Conservation (phyloP, 2,888 invertebrate genomes). For the Syrista parreyssii region DNA sequence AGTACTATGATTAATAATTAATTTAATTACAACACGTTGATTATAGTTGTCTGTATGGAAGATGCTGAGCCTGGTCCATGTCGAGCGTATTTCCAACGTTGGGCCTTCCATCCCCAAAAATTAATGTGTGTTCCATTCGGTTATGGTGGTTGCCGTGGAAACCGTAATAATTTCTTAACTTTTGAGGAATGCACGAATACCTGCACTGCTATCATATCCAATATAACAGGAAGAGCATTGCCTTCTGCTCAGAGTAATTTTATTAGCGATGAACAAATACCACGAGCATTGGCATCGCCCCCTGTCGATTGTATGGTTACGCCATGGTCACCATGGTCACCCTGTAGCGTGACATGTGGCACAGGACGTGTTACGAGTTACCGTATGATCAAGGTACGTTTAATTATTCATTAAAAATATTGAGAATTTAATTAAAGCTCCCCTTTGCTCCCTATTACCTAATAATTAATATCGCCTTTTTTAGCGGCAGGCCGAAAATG, state of each 20-base stretch:
- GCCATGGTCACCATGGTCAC: conserved; percentile 86
- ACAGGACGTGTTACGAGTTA: conserved; percentile 75
- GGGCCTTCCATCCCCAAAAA: conserved; percentile 82
- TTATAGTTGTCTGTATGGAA: conserved; percentile 85
- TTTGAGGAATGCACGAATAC: conserved; percentile 80
- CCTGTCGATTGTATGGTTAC: conserved; percentile 78
- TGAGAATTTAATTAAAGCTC: background rate
- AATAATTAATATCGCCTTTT: conserved; percentile 22
- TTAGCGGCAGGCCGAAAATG: conserved; percentile 72
- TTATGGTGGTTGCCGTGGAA: conserved; percentile 92
- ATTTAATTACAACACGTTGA: background rate
- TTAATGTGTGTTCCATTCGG: conserved; percentile 87
- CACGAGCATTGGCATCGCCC: conserved; percentile 13
- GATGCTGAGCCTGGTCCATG: conserved; percentile 86
- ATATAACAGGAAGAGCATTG: background rate
- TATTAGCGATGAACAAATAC: background rate
- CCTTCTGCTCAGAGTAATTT: background rate
- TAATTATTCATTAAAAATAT: background rate
- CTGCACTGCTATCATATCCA: conserved; percentile 70
- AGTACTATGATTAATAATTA: conserved; percentile 3
- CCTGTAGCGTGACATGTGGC: conserved; percentile 86
- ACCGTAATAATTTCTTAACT: conserved; percentile 90
- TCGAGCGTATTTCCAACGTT: conserved; percentile 86
- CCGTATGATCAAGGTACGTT: conserved; percentile 72
- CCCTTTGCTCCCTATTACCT: too few relatives aligned